phyloP scores from a whole-genome alignment of 2,113 vertebrate species.

The Eubucco bourcierii region DNA sequence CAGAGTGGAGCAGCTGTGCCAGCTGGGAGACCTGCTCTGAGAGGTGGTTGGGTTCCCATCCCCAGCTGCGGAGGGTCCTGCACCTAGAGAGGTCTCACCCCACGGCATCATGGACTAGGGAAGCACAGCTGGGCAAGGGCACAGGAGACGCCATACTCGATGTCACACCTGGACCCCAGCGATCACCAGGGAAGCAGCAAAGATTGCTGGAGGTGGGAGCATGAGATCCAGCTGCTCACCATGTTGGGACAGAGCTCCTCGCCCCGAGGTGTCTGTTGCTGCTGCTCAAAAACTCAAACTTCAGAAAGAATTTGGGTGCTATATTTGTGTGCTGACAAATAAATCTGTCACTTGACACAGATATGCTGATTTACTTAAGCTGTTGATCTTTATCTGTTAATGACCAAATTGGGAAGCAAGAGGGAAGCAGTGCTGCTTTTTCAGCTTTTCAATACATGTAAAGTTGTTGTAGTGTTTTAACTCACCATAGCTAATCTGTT shows the following conservation, averaged over 20 bases:
- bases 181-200: background rate
- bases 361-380: background rate
- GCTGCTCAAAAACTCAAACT: background rate
- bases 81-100: background rate
- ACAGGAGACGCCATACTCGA: fast-evolving
- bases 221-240: background rate
- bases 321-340: background rate
- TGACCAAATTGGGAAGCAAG: background rate
- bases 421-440: background rate
- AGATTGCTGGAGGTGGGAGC: background rate
- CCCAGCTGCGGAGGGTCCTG: background rate
- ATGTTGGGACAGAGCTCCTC: fast-evolving
- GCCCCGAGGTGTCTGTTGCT: background rate
- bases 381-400: background rate
- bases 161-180: background rate
- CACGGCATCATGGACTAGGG: fast-evolving
- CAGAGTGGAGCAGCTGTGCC: background rate
- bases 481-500: background rate
- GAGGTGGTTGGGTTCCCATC: background rate
- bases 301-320: background rate
- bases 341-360: background rate
- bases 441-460: background rate
- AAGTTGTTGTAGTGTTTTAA: background rate
- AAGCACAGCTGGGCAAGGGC: background rate
- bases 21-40: background rate